A percentile compares a stretch with the other conserved stretches of the same genome.
Evolutionary conservation across 2,113 vertebrate genomes (phyloP).

Genomic region (Chrysemys picta): DNA sequence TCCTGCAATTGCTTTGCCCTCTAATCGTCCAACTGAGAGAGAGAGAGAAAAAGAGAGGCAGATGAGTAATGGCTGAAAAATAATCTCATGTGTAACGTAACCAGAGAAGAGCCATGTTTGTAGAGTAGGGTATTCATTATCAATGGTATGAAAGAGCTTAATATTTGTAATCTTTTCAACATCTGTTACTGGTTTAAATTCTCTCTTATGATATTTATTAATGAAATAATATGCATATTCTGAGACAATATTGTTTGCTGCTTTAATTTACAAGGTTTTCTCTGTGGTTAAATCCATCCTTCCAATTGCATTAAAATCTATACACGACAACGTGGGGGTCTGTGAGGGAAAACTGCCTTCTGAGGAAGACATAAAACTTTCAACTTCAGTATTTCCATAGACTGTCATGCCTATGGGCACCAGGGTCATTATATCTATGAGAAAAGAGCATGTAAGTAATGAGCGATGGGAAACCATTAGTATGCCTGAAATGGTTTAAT

Average conservation of each 20-base stretch:
- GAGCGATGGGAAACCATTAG: slow-evolving; percentile 92
- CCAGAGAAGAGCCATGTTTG: slow-evolving; percentile 65
- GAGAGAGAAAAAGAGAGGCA: slow-evolving; percentile 31
- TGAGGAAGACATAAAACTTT: slow-evolving; percentile 70
- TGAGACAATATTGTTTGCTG: not conserved
- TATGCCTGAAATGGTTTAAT: slow-evolving; percentile 96
- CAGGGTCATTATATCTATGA: slow-evolving; percentile 95
- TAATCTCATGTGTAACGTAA: slow-evolving; percentile 51
- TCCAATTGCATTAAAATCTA: slow-evolving; percentile 1
- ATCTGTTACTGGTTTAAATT: not conserved
- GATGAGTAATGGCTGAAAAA: slow-evolving; percentile 69
- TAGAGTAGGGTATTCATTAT: slow-evolving; percentile 68
- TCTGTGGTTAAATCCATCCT: not conserved
- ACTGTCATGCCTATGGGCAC: slow-evolving; percentile 83
- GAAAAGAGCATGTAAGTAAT: slow-evolving; percentile 94
- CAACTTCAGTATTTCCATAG: slow-evolving; percentile 75
- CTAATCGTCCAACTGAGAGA: slow-evolving; percentile 75
- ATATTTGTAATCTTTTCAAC: slow-evolving; percentile 61
- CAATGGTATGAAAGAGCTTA: slow-evolving; percentile 33
- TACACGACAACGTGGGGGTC: not conserved
- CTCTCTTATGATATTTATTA: not conserved
- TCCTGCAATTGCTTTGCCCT: slow-evolving; percentile 81
- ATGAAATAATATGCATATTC: not conserved
- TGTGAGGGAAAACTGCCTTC: slow-evolving; percentile 35
- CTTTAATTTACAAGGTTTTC: not conserved